Evolutionary conservation across 1,140 invertebrate species (phyloP).

Genomic region (Leptinotarsa lineolata): DNA sequence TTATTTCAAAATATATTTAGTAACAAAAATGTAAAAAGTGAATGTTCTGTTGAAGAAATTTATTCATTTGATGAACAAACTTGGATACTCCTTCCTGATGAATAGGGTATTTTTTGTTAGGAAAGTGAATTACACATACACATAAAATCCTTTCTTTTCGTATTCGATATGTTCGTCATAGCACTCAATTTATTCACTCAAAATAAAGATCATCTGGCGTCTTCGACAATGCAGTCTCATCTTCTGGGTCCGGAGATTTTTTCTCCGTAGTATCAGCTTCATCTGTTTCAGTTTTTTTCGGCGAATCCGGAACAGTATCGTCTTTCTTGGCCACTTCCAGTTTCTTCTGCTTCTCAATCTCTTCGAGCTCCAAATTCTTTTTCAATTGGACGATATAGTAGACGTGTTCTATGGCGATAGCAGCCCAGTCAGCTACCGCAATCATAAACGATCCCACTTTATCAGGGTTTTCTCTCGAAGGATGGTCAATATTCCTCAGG

Average conservation of each 20-base stretch:
- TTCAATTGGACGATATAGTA: conserved; percentile 46
- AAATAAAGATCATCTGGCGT: background rate
- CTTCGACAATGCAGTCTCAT: background rate
- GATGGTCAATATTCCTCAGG: conserved; percentile 39
- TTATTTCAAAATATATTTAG: too few relatives aligned
- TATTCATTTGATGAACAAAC: too few relatives aligned
- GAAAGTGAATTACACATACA: too few relatives aligned
- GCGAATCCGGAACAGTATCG: background rate
- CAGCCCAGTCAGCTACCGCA: conserved; percentile 45
- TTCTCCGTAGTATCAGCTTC: background rate
- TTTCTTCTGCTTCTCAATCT: conserved; percentile 36
- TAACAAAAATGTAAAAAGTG: too few relatives aligned
- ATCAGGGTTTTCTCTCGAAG: conserved; percentile 38
- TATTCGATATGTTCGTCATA: too few relatives aligned
- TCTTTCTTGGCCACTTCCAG: conserved; percentile 8
- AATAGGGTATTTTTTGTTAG: too few relatives aligned
- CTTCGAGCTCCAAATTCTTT: conserved; percentile 42
- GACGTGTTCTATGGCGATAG: conserved; percentile 44
- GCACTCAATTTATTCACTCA: background rate
- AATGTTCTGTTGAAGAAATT: too few relatives aligned
- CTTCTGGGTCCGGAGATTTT: background rate
- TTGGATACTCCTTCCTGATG: too few relatives aligned
- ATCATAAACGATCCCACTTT: conserved; percentile 37
- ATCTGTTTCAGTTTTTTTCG: background rate
- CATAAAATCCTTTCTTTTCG: too few relatives aligned